A percentile compares a stretch with the other conserved stretches of the same genome.
Evolutionary conservation across 2,888 invertebrate species (phyloP).

Genomic region (Lasioglossum calceatum): DNA sequence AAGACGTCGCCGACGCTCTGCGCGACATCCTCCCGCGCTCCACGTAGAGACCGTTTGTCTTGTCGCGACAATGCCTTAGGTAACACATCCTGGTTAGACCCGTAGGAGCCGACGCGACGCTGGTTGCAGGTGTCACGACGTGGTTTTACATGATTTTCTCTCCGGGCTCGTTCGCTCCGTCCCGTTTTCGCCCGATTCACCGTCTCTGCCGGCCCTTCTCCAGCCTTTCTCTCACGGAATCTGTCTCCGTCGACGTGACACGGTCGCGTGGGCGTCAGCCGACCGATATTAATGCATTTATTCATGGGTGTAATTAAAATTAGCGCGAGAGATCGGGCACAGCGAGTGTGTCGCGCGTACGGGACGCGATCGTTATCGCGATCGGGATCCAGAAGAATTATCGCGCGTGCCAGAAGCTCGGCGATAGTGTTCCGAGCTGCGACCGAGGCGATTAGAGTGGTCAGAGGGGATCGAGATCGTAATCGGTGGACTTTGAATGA

Average conservation of each 20-base stretch:
- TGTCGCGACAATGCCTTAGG: conserved; percentile 57
- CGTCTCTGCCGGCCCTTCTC: not conserved
- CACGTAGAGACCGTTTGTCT: conserved; percentile 56
- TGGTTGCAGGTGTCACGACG: conserved; percentile 58
- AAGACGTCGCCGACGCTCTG: conserved; percentile 1
- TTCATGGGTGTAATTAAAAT: conserved; percentile 71
- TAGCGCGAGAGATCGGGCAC: conserved; percentile 48
- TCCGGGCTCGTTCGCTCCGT: not conserved
- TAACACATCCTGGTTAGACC: conserved; percentile 60
- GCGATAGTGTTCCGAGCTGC: not conserved
- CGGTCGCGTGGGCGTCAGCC: conserved; percentile 53
- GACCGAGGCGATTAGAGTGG: not conserved
- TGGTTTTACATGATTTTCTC: conserved; percentile 37
- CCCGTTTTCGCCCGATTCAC: not conserved
- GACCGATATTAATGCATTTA: conserved; percentile 70
- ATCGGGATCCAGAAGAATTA: conserved; percentile 69
- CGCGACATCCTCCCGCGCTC: conserved; percentile 13
- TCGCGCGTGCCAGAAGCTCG: conserved; percentile 56
- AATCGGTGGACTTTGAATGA: not conserved
- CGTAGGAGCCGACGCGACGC: conserved; percentile 35
- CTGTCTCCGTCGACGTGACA: conserved; percentile 12
- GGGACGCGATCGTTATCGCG: conserved; percentile 70
- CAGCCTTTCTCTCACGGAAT: conserved; percentile 17
- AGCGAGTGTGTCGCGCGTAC: conserved; percentile 25
- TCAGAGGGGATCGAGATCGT: not conserved